Evolutionary conservation across 2,113 vertebrate species (phyloP), one percentile per base, ranked within the genome.

Genomic region (Gallinago undulata): DNA sequence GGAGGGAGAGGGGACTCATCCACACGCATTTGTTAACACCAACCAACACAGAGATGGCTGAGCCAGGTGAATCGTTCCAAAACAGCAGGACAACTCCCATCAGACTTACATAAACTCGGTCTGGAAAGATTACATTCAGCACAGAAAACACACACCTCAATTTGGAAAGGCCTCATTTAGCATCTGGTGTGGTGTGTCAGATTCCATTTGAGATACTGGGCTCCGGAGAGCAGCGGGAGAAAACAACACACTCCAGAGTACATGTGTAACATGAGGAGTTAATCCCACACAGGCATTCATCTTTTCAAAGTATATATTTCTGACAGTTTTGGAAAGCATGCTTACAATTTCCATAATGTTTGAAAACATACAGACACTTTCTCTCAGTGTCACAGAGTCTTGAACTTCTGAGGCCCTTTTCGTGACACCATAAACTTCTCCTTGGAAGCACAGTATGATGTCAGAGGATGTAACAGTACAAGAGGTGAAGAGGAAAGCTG

Each of bases 401-500:
- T 97, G 92, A 95, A 96, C 90, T 95, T 95, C 93, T 91, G 94
- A 95, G 93, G 64, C 95, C 94, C 93, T 91, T 96, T 94, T 85
- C 86, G 68, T 96, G 95, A 97, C 96, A 97, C 96, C 93, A 95
- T 96, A 97, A 96, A 96, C 94, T 96, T 93, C 96, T 95, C 94
- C 90, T 93, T 96, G 94, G 94, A 96, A 97, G 89, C 94, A 93
- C 89, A 90, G 92, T 93, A 90, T 97, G 96, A 97, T 97, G 94
- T 97, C 96, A 97, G 93, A 97, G 93, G 94, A 96, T 96, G 94
- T 74, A 95, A 57, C 91, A 91, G 93, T 87, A 96, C 92, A 96
- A 96, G 95, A 96, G 86, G 72, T 95, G 91, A 93, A 93, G 85
- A 97, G 95, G 87, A 98, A 97, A 98, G 97, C 97, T 97, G 93